Conservation (phyloP, 2,113 vertebrate genomes). For the Panurus biarmicus region DNA sequence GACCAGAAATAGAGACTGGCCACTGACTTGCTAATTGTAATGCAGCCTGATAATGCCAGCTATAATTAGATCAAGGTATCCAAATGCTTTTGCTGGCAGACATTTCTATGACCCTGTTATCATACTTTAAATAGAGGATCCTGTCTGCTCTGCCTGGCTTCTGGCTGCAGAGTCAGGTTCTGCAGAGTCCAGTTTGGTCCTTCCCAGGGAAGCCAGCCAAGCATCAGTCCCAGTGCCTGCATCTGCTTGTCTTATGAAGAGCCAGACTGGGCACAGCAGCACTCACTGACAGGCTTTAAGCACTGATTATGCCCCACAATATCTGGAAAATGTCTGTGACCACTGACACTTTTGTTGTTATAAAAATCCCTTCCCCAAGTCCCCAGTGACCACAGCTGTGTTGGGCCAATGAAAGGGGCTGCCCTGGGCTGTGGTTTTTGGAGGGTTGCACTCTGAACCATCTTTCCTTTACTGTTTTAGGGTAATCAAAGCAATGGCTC, state of each 20-base stretch:
- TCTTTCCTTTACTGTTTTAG: not conserved
- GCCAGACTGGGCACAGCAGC: not conserved
- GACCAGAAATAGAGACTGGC: constrained; percentile 5
- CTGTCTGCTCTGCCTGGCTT: not conserved
- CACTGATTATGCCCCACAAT: not conserved
- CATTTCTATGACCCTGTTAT: not conserved
- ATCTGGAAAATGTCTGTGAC: not conserved
- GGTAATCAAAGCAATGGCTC: not conserved
- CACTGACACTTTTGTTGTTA: not conserved
- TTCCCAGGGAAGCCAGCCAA: not conserved
- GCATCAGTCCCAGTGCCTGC: not conserved
- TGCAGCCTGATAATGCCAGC: constrained; percentile 29
- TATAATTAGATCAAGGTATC: constrained; percentile 28
- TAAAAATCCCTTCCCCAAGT: not conserved
- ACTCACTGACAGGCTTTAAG: not conserved
- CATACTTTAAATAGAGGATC: not conserved
- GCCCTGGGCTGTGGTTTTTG: fast-evolving
- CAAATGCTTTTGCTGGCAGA: not conserved
- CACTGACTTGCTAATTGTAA: constrained; percentile 2
- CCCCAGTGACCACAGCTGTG: fast-evolving
- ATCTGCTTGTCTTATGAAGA: not conserved
- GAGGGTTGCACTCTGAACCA: not conserved
- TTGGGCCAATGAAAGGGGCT: not conserved
- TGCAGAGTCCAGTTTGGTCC: not conserved
- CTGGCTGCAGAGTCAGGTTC: not conserved